Percentiles rank a stretch among this genome's conserved stretches.
Conservation (phyloP, 2,888 invertebrate species). For the Rhagonycha fulva region DNA sequence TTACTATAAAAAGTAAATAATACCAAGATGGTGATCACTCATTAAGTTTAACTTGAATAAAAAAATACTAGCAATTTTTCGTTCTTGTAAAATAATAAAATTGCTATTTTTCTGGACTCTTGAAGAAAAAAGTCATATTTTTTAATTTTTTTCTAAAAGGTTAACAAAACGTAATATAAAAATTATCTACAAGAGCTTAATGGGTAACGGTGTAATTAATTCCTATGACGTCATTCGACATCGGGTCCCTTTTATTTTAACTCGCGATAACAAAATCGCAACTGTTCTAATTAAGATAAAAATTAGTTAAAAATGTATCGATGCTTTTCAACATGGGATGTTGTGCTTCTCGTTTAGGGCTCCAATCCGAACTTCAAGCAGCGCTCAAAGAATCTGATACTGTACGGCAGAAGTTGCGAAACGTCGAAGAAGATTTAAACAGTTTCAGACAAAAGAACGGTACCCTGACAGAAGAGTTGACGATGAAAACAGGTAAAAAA, state of each 20-base stretch:
- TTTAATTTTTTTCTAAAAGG: no score
- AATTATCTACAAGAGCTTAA: background rate
- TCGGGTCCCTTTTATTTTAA: no score
- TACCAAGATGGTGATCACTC: no score
- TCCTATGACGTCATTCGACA: no score
- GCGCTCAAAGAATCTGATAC: constrained; percentile 70
- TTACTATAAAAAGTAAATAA: no score
- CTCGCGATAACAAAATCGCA: background rate
- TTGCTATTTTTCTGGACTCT: no score
- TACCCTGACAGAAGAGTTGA: constrained; percentile 62
- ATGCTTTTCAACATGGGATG: constrained; percentile 29
- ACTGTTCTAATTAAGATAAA: background rate
- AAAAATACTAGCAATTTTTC: no score
- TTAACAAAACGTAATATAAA: background rate
- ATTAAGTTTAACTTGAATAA: no score
- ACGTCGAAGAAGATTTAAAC: constrained; percentile 64
- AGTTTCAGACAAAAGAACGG: constrained; percentile 64
- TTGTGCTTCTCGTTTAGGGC: constrained; percentile 55
- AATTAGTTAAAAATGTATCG: background rate
- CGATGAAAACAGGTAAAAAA: constrained; percentile 60
- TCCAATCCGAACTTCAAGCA: constrained; percentile 67
- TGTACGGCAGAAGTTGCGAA: constrained; percentile 62
- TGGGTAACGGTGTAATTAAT: background rate
- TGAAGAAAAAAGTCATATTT: no score
- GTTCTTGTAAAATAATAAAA: no score